Evolutionary conservation across 2,888 invertebrate genomes (phyloP).

Genomic region (Patella depressa): DNA sequence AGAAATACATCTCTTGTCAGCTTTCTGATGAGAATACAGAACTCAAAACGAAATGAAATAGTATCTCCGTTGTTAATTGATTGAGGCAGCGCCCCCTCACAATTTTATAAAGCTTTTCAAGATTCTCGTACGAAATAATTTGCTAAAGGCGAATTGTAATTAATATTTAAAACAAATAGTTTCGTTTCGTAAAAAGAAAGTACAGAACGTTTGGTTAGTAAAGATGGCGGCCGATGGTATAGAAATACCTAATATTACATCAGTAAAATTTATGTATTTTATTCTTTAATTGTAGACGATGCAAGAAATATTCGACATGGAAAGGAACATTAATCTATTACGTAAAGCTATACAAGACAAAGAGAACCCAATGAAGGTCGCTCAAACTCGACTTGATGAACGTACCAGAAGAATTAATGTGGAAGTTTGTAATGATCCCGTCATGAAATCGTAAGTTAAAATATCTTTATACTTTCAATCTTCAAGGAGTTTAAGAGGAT

Average conservation of each 20-base stretch:
- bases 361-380: conserved; percentile 71
- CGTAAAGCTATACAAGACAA: conserved; percentile 92
- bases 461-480: background rate
- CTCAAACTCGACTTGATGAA: conserved; percentile 89
- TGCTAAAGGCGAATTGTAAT: no score
- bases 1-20: no score
- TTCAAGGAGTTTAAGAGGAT: no score
- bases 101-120: no score
- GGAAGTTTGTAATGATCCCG: conserved; percentile 89
- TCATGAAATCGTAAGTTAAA: conserved; percentile 79
- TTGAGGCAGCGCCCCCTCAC: no score
- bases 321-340: conserved; percentile 88
- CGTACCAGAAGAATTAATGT: conserved; percentile 88
- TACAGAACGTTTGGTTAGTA: background rate
- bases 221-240: background rate
- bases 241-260: no score
- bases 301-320: conserved; percentile 92
- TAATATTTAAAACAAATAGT: background rate
- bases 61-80: no score
- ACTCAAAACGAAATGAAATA: no score
- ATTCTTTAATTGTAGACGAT: conserved; percentile 76
- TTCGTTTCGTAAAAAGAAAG: no score
- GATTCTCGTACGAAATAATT: no score
- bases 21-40: no score
- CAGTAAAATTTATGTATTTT: no score